Conservation (phyloP, 2,888 invertebrate species). For the Matsumyia berberina region DNA sequence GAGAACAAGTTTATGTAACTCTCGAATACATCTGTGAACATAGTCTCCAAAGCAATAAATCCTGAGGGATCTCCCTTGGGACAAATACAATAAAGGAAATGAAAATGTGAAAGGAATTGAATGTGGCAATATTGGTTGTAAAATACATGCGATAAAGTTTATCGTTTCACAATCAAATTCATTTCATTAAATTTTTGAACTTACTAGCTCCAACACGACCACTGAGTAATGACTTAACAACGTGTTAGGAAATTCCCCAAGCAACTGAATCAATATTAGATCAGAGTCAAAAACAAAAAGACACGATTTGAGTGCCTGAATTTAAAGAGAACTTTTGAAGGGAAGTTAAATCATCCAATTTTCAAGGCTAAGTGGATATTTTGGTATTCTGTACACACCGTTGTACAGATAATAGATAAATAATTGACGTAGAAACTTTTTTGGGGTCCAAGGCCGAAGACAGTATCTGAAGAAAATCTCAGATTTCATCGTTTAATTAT, state of each 20-base stretch:
- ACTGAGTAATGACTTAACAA: background rate
- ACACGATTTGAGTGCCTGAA: background rate
- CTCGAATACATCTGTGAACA: no score
- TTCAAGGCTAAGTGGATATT: background rate
- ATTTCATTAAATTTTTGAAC: background rate
- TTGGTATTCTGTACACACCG: background rate
- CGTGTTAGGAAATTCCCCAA: background rate
- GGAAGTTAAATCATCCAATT: background rate
- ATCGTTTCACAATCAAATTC: background rate
- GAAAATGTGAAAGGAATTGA: no score
- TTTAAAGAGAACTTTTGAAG: background rate
- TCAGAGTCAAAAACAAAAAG: conserved; percentile 20
- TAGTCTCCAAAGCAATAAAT: background rate
- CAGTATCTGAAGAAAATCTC: no score
- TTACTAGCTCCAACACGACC: background rate
- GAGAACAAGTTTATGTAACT: no score
- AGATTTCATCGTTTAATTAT: no score
- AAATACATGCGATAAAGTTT: background rate
- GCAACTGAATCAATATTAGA: conserved; percentile 30
- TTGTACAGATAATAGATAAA: no score
- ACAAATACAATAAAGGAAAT: background rate
- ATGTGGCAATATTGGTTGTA: no score
- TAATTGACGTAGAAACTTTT: no score
- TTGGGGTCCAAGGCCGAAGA: no score
- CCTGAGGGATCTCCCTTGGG: conserved; percentile 3